phyloP scores from a whole-genome alignment of 1,140 invertebrate species.

The Drosophila elegans region DNA sequence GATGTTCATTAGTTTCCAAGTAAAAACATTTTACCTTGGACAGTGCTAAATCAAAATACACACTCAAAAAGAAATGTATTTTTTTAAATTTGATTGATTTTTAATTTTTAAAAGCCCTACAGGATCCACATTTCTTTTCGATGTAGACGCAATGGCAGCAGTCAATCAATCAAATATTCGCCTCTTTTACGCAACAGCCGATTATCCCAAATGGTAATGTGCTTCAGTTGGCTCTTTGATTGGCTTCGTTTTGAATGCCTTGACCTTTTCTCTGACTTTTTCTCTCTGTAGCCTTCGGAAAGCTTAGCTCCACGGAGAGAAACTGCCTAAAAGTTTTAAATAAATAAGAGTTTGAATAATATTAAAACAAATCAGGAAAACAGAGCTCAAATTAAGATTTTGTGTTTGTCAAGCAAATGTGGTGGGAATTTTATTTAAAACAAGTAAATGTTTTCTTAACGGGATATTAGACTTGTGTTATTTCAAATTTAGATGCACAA shows the following conservation, averaged over 20 bases:
- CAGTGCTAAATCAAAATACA: not conserved
- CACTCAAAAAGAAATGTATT: too few species aligned
- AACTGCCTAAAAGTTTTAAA: not conserved
- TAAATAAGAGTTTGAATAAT: too few species aligned
- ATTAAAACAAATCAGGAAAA: too few species aligned
- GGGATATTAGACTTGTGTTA: too few species aligned
- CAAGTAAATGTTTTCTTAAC: too few species aligned
- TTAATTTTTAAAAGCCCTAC: not conserved
- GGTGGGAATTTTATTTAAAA: too few species aligned
- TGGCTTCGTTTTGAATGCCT: slow-evolving; percentile 7
- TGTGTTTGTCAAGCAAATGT: too few species aligned
- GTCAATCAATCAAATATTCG: slow-evolving; percentile 7
- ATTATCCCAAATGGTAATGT: slow-evolving; percentile 10
- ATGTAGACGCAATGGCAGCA: not conserved
- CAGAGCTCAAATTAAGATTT: too few species aligned
- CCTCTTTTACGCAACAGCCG: not conserved
- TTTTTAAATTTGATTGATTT: too few species aligned
- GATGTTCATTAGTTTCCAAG: not conserved
- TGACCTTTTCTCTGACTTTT: not conserved
- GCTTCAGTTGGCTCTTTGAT: slow-evolving; percentile 5
- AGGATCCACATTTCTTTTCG: not conserved
- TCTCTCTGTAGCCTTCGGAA: not conserved
- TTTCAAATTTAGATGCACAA: too few species aligned
- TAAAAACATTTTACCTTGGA: not conserved
- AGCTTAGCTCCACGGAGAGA: not conserved